Evolutionary conservation across 2,797 vertebrate species (phyloP).

Genomic region (Argya squamiceps): DNA sequence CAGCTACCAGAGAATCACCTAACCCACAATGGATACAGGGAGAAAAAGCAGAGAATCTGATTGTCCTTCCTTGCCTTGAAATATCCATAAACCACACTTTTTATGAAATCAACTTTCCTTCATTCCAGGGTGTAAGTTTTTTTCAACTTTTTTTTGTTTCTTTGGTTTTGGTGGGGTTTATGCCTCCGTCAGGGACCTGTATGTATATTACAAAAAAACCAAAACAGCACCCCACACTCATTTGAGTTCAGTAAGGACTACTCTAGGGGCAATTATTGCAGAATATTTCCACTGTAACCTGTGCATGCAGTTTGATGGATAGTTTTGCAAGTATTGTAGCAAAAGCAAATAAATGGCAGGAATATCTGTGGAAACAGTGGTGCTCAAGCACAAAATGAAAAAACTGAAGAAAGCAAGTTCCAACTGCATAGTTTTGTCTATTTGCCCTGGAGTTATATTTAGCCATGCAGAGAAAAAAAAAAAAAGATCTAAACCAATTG

Average conservation of each 20-base stretch:
- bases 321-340: background rate
- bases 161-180: background rate
- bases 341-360: background rate
- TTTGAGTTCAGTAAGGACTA: background rate
- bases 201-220: background rate
- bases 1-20: background rate
- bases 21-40: background rate
- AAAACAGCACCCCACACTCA: background rate
- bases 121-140: background rate
- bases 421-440: background rate
- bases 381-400: background rate
- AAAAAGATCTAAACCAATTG: background rate
- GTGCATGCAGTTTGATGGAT: background rate
- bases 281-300: background rate
- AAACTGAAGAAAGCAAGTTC: background rate
- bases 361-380: background rate
- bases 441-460: conserved; percentile 4
- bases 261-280: background rate
- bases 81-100: background rate
- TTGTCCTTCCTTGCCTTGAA: background rate
- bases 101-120: background rate
- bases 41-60: background rate
- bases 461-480: background rate
- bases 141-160: background rate
- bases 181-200: background rate